A percentile compares a stretch with the other conserved stretches of the same genome.
Conservation (phyloP, 2,888 invertebrate genomes). For the Caradrina kadenii region DNA sequence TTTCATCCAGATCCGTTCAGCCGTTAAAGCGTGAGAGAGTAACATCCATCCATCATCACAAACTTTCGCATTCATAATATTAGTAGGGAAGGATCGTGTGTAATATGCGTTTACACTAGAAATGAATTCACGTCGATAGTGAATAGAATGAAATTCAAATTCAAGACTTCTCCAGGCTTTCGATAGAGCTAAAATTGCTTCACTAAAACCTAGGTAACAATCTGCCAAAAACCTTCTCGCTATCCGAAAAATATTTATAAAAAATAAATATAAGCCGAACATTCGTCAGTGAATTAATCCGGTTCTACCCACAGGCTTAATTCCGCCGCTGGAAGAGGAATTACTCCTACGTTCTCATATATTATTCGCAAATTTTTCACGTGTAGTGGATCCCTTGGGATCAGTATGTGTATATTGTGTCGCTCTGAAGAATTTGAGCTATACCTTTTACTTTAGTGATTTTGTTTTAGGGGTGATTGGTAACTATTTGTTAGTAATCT, state of each 20-base stretch:
- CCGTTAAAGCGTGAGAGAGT: too few relatives aligned
- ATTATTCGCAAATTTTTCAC: conserved; percentile 27
- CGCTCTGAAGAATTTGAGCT: not conserved
- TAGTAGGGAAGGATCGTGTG: too few relatives aligned
- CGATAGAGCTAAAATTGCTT: too few relatives aligned
- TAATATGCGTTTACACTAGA: too few relatives aligned
- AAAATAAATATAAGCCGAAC: conserved; percentile 27
- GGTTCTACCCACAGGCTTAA: conserved; percentile 38
- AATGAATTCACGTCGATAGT: not conserved
- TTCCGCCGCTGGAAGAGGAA: conserved; percentile 23
- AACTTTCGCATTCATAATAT: too few relatives aligned
- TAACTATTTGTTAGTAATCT: too few relatives aligned
- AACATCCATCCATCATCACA: too few relatives aligned
- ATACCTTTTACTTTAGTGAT: not conserved
- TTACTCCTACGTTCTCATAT: conserved; percentile 32
- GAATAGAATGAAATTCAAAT: too few relatives aligned
- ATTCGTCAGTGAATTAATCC: conserved; percentile 44
- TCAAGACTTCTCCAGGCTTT: too few relatives aligned
- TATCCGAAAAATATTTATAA: conserved; percentile 18
- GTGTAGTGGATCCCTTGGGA: conserved; percentile 19
- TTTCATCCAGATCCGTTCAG: too few relatives aligned
- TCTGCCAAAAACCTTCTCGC: not conserved
- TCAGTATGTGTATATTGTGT: not conserved
- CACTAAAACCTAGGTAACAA: not conserved
- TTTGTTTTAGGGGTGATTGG: too few relatives aligned